phyloP scores from a whole-genome alignment of 2,113 vertebrate species.

The Pipa parva region DNA sequence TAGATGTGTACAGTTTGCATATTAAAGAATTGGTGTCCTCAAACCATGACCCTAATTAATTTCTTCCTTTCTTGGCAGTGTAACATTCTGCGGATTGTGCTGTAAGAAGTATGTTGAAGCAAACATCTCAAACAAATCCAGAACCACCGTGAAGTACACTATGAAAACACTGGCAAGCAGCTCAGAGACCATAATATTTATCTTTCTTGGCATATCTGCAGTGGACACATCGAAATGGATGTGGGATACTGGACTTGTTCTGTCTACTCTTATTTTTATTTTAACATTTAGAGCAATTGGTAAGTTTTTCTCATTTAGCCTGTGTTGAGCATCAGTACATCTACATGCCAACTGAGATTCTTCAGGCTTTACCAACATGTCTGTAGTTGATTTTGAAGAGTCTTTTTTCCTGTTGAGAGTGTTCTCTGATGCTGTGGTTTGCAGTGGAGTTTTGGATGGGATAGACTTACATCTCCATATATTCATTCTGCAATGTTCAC shows the following conservation, averaged over 20 bases:
- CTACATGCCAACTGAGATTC: no score
- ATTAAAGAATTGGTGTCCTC: no score
- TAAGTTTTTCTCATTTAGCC: conserved; percentile 53
- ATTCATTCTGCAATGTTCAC: no score
- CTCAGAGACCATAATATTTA: conserved; percentile 95
- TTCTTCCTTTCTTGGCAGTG: conserved; percentile 55
- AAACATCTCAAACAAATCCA: conserved; percentile 95
- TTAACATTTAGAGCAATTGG: conserved; percentile 88
- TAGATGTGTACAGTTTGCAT: no score
- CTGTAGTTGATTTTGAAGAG: no score
- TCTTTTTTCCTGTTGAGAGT: no score
- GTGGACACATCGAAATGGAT: conserved; percentile 96
- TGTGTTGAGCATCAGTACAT: no score
- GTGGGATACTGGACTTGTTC: conserved; percentile 90
- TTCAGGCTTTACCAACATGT: no score
- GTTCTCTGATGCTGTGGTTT: no score
- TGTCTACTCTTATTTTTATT: conserved; percentile 90
- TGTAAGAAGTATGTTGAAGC: conserved; percentile 97
- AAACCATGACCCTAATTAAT: no score
- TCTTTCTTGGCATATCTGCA: conserved; percentile 91
- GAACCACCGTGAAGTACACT: conserved; percentile 92
- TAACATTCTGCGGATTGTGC: conserved; percentile 92
- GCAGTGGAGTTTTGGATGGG: no score
- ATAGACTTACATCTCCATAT: no score
- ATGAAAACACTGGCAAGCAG: conserved; percentile 97